A percentile compares a stretch with the other conserved stretches of the same genome.
Evolutionary conservation across 2,888 invertebrate genomes (phyloP).

Genomic region (Ennomos fuscantarius): DNA sequence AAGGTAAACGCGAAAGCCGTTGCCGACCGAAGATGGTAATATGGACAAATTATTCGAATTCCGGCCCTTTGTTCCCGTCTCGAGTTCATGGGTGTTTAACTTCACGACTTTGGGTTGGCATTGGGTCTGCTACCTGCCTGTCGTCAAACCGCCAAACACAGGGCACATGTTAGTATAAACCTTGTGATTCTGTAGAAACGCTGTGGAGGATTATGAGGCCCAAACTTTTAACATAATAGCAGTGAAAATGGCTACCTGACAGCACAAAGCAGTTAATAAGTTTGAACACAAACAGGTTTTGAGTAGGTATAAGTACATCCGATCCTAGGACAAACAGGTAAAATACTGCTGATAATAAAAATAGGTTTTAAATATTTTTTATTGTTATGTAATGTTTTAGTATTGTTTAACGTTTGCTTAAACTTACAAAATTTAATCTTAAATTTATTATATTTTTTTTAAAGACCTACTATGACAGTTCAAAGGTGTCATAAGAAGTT

Average conservation of each 20-base stretch:
- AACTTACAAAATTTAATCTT: too few relatives aligned
- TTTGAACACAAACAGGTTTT: too few relatives aligned
- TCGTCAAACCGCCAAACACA: conserved; percentile 35
- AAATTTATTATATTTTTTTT: too few relatives aligned
- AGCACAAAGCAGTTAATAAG: conserved; percentile 8
- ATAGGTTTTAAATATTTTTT: too few relatives aligned
- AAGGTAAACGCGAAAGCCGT: conserved; percentile 71
- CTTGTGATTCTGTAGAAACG: conserved; percentile 16
- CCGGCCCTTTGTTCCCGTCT: conserved; percentile 74
- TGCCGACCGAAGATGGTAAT: conserved; percentile 67
- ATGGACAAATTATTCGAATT: conserved; percentile 77
- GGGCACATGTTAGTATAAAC: conserved; percentile 25
- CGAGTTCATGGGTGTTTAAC: conserved; percentile 68
- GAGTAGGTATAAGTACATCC: too few relatives aligned
- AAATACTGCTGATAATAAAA: too few relatives aligned
- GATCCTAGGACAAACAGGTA: too few relatives aligned
- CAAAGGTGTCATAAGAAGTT: too few relatives aligned
- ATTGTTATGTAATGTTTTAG: too few relatives aligned
- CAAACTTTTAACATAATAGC: conserved; percentile 13
- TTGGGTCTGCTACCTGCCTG: conserved; percentile 69
- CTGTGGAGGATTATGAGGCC: neutral
- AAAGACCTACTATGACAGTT: too few relatives aligned
- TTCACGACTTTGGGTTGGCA: conserved; percentile 48
- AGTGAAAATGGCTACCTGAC: neutral
- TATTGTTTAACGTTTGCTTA: too few relatives aligned